phyloP scores from a whole-genome alignment of 2,113 vertebrate species.

The Oxyura jamaicensis region DNA sequence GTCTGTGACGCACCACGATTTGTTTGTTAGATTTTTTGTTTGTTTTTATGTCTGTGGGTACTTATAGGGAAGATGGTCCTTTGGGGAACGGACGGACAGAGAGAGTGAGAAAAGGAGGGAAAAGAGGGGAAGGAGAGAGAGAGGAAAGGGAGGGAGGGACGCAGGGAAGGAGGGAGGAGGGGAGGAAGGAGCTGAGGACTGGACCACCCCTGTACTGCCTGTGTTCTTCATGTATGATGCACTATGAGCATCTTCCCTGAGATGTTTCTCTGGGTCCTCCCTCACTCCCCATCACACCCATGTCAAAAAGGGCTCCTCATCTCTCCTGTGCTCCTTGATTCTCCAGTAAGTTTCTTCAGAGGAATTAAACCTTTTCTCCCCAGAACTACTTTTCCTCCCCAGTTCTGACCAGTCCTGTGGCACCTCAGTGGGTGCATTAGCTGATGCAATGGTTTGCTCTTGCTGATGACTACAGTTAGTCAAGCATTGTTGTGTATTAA shows the following conservation, averaged over 20 bases:
- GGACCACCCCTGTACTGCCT: neutral
- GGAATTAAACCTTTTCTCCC: neutral
- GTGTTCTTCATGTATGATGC: neutral
- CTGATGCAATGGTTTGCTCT: neutral
- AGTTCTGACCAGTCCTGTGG: neutral
- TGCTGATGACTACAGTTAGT: neutral
- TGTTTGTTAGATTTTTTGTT: neutral
- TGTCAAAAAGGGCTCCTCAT: neutral
- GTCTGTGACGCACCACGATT: neutral
- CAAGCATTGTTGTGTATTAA: neutral
- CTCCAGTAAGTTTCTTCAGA: neutral
- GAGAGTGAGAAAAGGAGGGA: neutral
- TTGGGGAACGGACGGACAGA: neutral
- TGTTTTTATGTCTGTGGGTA: neutral
- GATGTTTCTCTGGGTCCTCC: neutral
- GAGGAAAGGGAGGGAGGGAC: neutral
- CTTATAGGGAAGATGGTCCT: neutral
- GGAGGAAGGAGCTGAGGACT: neutral
- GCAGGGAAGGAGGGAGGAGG: neutral
- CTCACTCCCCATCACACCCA: accelerated
- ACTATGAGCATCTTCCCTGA: neutral
- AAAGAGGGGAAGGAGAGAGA: neutral
- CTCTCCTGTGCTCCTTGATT: neutral
- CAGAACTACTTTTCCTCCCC: neutral
- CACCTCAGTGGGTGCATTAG: accelerated